Evolutionary conservation across 2,888 invertebrate genomes (phyloP), one percentile per base, ranked within the genome.

Genomic region (Tribolium freemani): DNA sequence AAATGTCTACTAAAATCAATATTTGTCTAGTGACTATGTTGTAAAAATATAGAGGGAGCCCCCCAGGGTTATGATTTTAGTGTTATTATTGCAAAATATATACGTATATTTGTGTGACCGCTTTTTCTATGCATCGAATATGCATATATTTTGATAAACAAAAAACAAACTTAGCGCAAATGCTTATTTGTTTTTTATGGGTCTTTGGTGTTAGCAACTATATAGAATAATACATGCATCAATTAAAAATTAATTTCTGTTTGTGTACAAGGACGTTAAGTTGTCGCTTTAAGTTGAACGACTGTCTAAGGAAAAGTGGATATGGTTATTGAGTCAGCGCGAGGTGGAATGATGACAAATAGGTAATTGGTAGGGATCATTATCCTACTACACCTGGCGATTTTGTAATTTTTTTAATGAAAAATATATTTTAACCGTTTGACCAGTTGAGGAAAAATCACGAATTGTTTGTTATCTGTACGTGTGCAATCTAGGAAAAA

Each of bases 321-420:
- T 21, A 54, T 54, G 5, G 46, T 61, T 61, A 64, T 53, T 64
- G 64, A 64, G 64, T 64, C 64, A 64, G 51, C 54, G 38, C 2
- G 16, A 16, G 16, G 51, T 63, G 26, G 53, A 51, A 30, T 53
- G 53, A 64, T 64, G 64, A 64, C 64, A 64, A 64, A 66, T 48
- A 21, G 26, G 10, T 66, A 26, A 26, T 50, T 38, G 53, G 13
- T 30, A 53, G 45, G 26, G 54, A 66, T 66, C 66, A 54, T 66
- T 66, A 54, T 30, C 20, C 54, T 13, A 4, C 1, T 48, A 26
- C 45, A 58, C 31, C 57, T 20, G 57, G 9, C 45, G 8, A 58
- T 45, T 21, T 8, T 4, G 9, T 50, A 16, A 16, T 50, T 50
- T 50, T 21, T 51, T 20, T 8, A 30, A 30, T 30, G 30, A 9